Conservation (phyloP, 2,888 invertebrate species). For the Lasiommata megera region DNA sequence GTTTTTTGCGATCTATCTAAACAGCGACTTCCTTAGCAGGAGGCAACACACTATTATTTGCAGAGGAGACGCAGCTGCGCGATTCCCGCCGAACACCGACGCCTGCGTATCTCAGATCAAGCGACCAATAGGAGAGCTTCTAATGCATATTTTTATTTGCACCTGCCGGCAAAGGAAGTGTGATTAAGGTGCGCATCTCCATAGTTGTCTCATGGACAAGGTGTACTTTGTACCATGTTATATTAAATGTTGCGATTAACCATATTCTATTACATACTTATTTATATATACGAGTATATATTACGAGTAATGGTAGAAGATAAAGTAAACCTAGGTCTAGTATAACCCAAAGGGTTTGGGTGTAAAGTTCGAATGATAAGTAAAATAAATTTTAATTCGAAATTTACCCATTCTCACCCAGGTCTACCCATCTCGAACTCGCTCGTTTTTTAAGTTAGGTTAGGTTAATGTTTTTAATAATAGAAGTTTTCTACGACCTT, state of each 20-base stretch:
- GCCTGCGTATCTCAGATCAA: constrained; percentile 52
- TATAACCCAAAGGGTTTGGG: too few species aligned
- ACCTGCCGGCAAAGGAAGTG: constrained; percentile 70
- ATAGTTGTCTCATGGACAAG: constrained; percentile 10
- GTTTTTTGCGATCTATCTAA: constrained; percentile 55
- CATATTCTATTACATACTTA: not conserved
- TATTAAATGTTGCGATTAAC: constrained; percentile 6
- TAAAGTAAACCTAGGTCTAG: too few species aligned
- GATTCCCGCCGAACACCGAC: constrained; percentile 56
- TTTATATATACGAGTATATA: too few species aligned
- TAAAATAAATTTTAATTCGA: too few species aligned
- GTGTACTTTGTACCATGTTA: constrained; percentile 5
- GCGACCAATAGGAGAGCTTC: constrained; percentile 40
- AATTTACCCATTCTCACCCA: too few species aligned
- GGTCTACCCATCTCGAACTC: too few species aligned
- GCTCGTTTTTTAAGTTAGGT: too few species aligned
- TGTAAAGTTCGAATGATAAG: too few species aligned
- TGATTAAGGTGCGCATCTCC: constrained; percentile 28
- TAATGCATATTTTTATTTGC: constrained; percentile 49
- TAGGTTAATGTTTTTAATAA: too few species aligned
- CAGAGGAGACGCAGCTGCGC: constrained; percentile 66
- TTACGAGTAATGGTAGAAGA: too few species aligned
- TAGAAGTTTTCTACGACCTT: too few species aligned
- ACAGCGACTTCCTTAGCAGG: constrained; percentile 56
- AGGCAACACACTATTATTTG: constrained; percentile 37